phyloP scores from a whole-genome alignment of 1,140 invertebrate species.

The Archivesica marissinica region DNA sequence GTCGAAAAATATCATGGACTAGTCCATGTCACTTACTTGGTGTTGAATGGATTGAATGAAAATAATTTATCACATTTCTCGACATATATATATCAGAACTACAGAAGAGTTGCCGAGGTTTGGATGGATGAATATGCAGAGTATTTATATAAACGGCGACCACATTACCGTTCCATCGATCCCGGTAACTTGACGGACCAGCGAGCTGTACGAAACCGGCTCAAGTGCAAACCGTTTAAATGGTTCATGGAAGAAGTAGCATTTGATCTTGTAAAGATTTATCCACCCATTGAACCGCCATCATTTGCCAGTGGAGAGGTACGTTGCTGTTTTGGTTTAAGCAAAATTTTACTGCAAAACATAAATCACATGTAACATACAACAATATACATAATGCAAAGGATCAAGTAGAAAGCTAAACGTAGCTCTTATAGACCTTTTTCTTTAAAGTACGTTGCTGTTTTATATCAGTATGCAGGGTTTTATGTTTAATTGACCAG shows the following conservation, averaged over 20 bases:
- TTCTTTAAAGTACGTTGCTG: no score
- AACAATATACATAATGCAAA: no score
- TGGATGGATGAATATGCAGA: constrained; percentile 95
- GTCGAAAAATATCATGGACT: no score
- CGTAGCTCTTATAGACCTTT: no score
- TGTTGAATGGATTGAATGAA: no score
- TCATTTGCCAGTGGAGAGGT: constrained; percentile 94
- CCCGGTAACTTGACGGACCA: constrained; percentile 93
- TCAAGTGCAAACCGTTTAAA: constrained; percentile 96
- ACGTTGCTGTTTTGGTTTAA: constrained; percentile 71
- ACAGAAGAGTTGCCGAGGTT: constrained; percentile 87
- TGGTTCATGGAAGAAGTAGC: constrained; percentile 98
- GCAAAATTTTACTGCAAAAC: no score
- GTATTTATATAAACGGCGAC: constrained; percentile 91
- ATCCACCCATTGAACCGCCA: constrained; percentile 96
- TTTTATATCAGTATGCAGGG: no score
- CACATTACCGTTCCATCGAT: constrained; percentile 89
- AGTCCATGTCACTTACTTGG: no score
- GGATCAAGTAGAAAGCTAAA: no score
- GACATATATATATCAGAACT: constrained; percentile 84
- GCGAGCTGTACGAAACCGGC: constrained; percentile 89
- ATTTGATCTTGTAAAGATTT: constrained; percentile 94
- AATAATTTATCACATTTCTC: no score
- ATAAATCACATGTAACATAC: no score
- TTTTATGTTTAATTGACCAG: no score